phyloP scores from a whole-genome alignment of 2,113 vertebrate genomes.

The Chloebia gouldiae region DNA sequence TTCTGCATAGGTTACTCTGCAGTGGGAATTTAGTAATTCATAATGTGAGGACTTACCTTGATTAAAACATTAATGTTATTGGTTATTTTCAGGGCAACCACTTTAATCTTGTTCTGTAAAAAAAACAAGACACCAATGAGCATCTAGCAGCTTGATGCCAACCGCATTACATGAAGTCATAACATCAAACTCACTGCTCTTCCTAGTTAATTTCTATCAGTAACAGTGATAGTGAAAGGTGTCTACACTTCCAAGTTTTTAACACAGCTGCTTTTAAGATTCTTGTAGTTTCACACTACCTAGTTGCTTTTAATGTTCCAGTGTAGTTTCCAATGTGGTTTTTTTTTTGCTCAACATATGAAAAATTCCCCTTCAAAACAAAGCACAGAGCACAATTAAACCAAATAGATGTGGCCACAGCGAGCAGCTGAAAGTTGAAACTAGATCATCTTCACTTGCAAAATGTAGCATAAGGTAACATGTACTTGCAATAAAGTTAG shows the following conservation, averaged over 20 bases:
- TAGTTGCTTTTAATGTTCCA: neutral
- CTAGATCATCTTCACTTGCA: neutral
- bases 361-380: neutral
- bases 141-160: neutral
- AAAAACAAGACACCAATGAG: neutral
- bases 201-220: neutral
- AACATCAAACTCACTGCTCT: neutral
- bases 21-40: neutral
- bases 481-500: neutral
- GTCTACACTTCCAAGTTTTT: neutral
- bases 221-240: neutral
- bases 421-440: neutral
- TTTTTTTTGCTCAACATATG: neutral
- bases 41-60: constrained; percentile 79
- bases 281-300: neutral
- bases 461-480: neutral
- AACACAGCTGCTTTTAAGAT: neutral
- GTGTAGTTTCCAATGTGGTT: neutral
- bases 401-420: neutral
- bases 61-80: constrained; percentile 99
- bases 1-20: neutral
- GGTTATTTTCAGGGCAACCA: constrained; percentile 98
- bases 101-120: constrained; percentile 98
- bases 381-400: neutral
- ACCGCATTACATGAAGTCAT: neutral